A percentile compares a stretch with the other conserved stretches of the same genome.
Evolutionary conservation across 2,888 invertebrate genomes (phyloP).

Genomic region (Anarsia innoxiella): DNA sequence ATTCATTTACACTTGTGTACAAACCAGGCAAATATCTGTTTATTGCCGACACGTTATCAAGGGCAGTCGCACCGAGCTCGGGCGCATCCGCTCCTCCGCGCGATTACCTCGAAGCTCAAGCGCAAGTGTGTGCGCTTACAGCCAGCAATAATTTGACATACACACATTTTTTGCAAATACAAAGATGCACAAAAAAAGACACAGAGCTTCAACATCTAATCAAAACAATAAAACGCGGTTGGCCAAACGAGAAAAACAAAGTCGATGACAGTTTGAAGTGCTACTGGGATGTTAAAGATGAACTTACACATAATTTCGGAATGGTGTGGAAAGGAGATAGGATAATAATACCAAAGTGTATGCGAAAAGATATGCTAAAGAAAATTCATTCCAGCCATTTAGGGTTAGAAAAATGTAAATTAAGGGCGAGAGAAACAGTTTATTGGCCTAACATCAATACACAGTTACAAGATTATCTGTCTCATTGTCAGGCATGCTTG

Average conservation of each 20-base stretch:
- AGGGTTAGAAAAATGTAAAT: conserved; percentile 18
- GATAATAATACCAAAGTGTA: conserved; percentile 17
- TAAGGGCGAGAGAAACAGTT: conserved; percentile 18
- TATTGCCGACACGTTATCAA: conserved; percentile 22
- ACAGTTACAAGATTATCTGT: conserved; percentile 16
- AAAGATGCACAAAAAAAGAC: conserved; percentile 14
- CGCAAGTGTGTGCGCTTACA: conserved; percentile 13
- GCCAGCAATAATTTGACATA: conserved; percentile 12
- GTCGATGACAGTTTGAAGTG: not conserved
- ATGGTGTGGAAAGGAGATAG: conserved; percentile 18
- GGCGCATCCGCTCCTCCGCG: conserved; percentile 1
- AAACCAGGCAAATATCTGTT: conserved; percentile 21
- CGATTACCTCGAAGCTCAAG: conserved; percentile 9
- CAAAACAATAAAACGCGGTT: conserved; percentile 5
- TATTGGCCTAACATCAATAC: conserved; percentile 20
- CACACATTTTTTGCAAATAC: conserved; percentile 16
- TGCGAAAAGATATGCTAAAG: conserved; percentile 17
- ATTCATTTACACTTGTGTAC: conserved; percentile 18
- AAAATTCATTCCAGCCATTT: conserved; percentile 19
- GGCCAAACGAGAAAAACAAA: conserved; percentile 6
- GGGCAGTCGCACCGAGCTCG: conserved; percentile 8
- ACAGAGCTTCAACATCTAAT: conserved; percentile 11
- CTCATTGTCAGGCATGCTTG: conserved; percentile 18
- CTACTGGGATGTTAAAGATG: conserved; percentile 12
- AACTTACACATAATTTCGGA: conserved; percentile 13